These are phyloP conservation scores for Eristalinus sepulchralis DNA, from an alignment of 2,888 invertebrate species.

Conservation along the genomic window DNA sequence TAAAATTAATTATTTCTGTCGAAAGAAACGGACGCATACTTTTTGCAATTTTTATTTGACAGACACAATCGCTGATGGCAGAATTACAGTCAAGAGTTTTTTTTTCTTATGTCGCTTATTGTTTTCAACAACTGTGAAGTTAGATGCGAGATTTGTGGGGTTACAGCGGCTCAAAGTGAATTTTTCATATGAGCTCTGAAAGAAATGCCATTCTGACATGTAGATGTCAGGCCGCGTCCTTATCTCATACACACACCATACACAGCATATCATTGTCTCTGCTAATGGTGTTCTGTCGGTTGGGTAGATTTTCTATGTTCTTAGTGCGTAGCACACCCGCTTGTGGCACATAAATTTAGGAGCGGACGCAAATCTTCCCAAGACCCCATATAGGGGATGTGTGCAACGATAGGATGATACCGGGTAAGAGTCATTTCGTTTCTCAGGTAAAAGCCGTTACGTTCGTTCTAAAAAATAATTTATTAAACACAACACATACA, in stretches of 20 bases:
- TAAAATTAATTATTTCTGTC: constrained; percentile 1
- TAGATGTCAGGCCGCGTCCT: neutral
- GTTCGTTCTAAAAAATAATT: constrained; percentile 32
- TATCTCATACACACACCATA: neutral
- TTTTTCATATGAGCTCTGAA: neutral
- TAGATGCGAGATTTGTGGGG: neutral
- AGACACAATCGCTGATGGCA: neutral
- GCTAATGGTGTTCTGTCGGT: too few relatives aligned
- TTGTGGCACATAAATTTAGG: too few relatives aligned
- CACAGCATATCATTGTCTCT: too few relatives aligned
- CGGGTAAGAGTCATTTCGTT: too few relatives aligned
- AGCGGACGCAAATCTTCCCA: too few relatives aligned
- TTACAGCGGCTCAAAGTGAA: constrained; percentile 17
- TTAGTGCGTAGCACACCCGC: too few relatives aligned
- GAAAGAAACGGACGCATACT: constrained; percentile 40
- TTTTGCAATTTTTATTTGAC: constrained; percentile 26
- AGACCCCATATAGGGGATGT: too few relatives aligned
- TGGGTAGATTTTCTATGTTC: too few relatives aligned
- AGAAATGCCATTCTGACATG: neutral
- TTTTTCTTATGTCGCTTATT: constrained; percentile 45
- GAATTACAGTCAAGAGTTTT: constrained; percentile 8
- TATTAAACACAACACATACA: constrained; percentile 32
- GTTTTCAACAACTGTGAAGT: constrained; percentile 51
- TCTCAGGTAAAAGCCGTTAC: neutral
- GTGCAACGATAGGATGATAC: too few relatives aligned